phyloP scores from a whole-genome alignment of 2,797 vertebrate species.

The Mormyrus hasselquistii region DNA sequence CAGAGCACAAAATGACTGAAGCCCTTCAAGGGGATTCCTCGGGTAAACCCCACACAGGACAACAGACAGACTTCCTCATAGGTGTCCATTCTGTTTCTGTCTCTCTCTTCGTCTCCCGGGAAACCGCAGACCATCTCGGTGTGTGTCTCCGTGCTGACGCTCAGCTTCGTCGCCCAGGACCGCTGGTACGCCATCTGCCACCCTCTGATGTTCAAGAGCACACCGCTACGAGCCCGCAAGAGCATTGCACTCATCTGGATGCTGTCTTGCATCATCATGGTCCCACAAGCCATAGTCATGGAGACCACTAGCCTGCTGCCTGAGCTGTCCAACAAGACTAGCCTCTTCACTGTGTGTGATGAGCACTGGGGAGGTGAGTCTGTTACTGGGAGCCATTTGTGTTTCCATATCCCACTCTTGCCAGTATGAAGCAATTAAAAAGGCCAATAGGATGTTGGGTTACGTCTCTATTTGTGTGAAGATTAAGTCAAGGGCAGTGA shows the following conservation, averaged over 20 bases:
- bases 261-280: constrained; percentile 90
- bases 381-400: background rate
- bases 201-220: constrained; percentile 96
- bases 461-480: background rate
- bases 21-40: background rate
- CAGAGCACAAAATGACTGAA: background rate
- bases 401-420: background rate
- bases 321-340: constrained; percentile 89
- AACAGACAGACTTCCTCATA: background rate
- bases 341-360: constrained; percentile 90
- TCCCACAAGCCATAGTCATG: constrained; percentile 94
- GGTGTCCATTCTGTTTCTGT: background rate
- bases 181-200: constrained; percentile 98
- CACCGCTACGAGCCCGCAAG: constrained; percentile 82
- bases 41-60: background rate
- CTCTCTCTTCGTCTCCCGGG: constrained; percentile 19
- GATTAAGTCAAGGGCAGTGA: background rate
- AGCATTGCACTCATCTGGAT: constrained; percentile 91
- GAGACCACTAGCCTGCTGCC: constrained; percentile 84
- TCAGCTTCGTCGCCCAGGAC: constrained; percentile 93
- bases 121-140: constrained; percentile 82
- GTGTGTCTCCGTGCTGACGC: constrained; percentile 89
- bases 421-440: background rate
- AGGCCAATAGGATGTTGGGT: background rate
- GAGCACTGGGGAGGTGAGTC: constrained; percentile 86